Evolutionary conservation across 2,888 invertebrate species (phyloP), one percentile per base, ranked within the genome.

Genomic region (Scaptomyza cyrtandrae): DNA sequence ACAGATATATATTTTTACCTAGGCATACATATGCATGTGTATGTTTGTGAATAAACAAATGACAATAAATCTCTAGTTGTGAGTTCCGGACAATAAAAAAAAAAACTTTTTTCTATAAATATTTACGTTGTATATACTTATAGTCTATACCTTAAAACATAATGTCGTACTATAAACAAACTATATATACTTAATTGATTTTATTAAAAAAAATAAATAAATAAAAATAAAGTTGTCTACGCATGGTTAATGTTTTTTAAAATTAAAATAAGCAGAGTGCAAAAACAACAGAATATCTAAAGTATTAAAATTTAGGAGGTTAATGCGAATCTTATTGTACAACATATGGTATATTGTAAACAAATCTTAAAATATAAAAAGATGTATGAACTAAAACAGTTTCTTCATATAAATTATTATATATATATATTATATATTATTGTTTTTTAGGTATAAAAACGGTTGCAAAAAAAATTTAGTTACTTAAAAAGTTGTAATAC

Each of bases 51-150:
- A 58, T 55, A 16, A 54, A 53, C 49, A 54, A 61, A 60, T 66
- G 69, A 81, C 66, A 75, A 82, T 72, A 85, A 77, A 53, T 66
- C 16, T 56, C 9, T 69, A 68, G 45, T 57, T 76, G 69, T 80
- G 73, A 76, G 85, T 76, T 81, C 79, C 69, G 75, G 85, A 87
- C 86, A 81, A 87, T 86, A 82, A 82, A 72, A 16, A 37, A 57
- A n/a, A 3, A 33, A 59, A 16, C 61, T 43, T 64, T 71, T 67
- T 39, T 68, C 27, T 46, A 49, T 29, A 64, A 63, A 67, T 46
- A 50, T 41, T 41, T 50, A 19, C 33, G n/a, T n/a, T 50, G 44
- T 56, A 63, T 65, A 66, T 24, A 54, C 35, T 44, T 31, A 55
- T 35, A 49, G 19, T 41, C 37, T 41, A 64, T 33, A 62, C 37